Conservation (phyloP, 2,888 invertebrate genomes). For the Anthophora plumipes region DNA sequence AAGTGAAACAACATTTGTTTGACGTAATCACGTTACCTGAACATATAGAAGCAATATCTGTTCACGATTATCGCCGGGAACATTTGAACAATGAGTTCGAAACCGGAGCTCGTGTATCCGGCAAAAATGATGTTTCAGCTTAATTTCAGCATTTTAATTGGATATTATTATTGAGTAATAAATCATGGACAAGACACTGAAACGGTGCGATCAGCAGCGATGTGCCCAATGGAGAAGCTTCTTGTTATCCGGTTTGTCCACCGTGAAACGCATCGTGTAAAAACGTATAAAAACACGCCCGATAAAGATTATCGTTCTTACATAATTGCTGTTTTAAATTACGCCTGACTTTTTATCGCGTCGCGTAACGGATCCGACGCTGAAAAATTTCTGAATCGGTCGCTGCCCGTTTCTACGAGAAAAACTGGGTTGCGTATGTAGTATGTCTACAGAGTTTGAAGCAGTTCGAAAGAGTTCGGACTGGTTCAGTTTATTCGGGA, state of each 20-base stretch:
- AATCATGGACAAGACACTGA: conserved; percentile 12
- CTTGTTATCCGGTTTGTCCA: neutral
- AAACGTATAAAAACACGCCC: neutral
- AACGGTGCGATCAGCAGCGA: neutral
- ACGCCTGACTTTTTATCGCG: neutral
- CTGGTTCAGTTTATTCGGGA: too few species aligned
- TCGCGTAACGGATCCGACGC: neutral
- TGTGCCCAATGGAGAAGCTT: neutral
- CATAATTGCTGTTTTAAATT: conserved; percentile 1
- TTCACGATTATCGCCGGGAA: conserved; percentile 11
- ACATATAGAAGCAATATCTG: conserved; percentile 11
- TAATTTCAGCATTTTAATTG: conserved; percentile 31
- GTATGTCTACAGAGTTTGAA: too few species aligned
- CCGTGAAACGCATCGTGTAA: neutral
- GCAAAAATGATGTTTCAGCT: neutral
- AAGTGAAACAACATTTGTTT: conserved; percentile 18
- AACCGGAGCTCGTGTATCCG: neutral
- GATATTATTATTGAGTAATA: neutral
- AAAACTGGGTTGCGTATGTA: too few species aligned
- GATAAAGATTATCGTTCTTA: conserved; percentile 25
- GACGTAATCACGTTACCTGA: conserved; percentile 7
- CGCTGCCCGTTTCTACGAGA: neutral
- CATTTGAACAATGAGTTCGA: neutral
- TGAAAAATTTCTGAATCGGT: neutral
- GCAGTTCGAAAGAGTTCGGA: too few species aligned